Evolutionary conservation across 1,140 invertebrate genomes (phyloP), one percentile per base, ranked within the genome.

Genomic region (Rhizoglyphus robini): DNA sequence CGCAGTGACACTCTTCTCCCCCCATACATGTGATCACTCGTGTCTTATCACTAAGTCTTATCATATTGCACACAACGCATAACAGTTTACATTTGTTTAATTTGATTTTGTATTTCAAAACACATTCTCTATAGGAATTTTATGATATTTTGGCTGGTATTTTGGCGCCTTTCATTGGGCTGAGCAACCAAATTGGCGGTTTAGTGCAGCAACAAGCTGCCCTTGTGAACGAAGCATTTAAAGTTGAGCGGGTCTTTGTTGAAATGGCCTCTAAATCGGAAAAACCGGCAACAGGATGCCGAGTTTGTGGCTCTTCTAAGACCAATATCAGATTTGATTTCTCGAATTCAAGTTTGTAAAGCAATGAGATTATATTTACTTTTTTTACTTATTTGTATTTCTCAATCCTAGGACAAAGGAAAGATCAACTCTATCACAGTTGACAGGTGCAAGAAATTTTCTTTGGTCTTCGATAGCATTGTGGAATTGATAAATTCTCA

Each of bases 401-500:
- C 15, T 54, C 8, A 54, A 11, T 54, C 5, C 8, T 11, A 41
- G 36, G 36, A 41, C 18, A 94, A 92, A 78, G 81, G 94, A 66
- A 99, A 99, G 80, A 78, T 96, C 51, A 99, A 99, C 76, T 96
- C 95, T 41, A 85, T 99, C 54, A 86, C 92, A 61, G 78, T 99
- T 70, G 96, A 99, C 77, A 91, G 86, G 1, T 99, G 96, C 79
- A 92, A 92, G 75, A 99, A 99, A 78, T 90, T 89, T 58, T 86
- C 88, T 3, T 79, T 99, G 38, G 89, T 98, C 15, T 96, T 98
- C 76, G 96, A 99, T 72, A 87, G 86, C 69, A 81, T 98, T 63
- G 81, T 96, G 64, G 96, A 99, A 78, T 96, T 99, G 76, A 88
- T 99, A 74, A 99, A 99, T 79, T 97, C 93, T 77, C 91, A 96